Percentiles rank a stretch among this genome's conserved stretches.
Conservation (phyloP, 2,888 invertebrate species). For the Empis livida region DNA sequence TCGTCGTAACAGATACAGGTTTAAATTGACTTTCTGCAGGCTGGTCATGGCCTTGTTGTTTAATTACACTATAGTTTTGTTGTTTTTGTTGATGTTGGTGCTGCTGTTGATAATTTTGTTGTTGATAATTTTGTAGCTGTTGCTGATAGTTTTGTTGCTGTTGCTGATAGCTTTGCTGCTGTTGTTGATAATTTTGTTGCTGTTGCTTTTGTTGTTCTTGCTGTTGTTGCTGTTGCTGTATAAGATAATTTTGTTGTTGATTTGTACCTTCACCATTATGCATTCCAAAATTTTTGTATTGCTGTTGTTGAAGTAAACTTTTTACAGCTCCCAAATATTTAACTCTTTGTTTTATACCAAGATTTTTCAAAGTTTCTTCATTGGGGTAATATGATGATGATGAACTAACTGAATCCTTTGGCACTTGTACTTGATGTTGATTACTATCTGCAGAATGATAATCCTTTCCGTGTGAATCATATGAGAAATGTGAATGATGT, state of each 20-base stretch:
- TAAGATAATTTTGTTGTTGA: too few relatives aligned
- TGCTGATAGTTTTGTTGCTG: slow-evolving; percentile 4
- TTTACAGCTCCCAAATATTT: too few relatives aligned
- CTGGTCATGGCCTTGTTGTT: too few relatives aligned
- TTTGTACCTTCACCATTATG: not conserved
- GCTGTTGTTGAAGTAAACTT: slow-evolving; percentile 3
- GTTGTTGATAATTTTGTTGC: slow-evolving; percentile 1
- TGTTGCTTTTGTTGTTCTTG: slow-evolving; percentile 10
- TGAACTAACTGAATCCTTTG: too few relatives aligned
- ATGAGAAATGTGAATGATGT: slow-evolving; percentile 13
- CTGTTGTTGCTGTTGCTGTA: too few relatives aligned
- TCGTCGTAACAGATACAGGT: too few relatives aligned
- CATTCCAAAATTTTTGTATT: slow-evolving; percentile 1
- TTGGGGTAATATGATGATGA: too few relatives aligned
- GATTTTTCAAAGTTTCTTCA: too few relatives aligned
- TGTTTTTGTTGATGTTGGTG: not conserved
- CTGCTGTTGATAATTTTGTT: slow-evolving; percentile 3
- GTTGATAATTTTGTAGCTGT: slow-evolving; percentile 4
- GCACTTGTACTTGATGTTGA: not conserved
- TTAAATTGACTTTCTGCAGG: too few relatives aligned
- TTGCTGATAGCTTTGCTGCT: not conserved
- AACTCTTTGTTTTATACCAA: too few relatives aligned
- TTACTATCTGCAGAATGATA: slow-evolving; percentile 12
- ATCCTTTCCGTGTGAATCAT: slow-evolving; percentile 13
- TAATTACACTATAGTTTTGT: not conserved